These are phyloP conservation scores for Hemichromis elongatus DNA, from an alignment of 2,113 vertebrate genomes.

Conservation along the genomic window DNA sequence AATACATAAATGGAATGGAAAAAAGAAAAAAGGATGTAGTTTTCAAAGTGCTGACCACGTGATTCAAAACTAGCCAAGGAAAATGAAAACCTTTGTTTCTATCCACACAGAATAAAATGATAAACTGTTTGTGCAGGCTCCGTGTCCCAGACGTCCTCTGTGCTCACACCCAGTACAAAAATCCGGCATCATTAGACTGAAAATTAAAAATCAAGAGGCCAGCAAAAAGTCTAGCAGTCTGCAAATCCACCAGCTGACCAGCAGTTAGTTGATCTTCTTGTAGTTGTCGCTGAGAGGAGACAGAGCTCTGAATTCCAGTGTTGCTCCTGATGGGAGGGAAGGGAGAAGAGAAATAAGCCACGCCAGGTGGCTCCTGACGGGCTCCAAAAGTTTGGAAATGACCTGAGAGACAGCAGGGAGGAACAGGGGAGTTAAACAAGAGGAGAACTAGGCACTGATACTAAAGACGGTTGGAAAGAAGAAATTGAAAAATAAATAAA, in stretches of 20 bases:
- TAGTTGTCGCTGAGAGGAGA: conserved; percentile 81
- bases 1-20: neutral
- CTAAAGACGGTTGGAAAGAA: neutral
- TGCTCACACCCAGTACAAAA: neutral
- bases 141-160: neutral
- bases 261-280: conserved; percentile 87
- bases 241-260: neutral
- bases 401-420: conserved; percentile 82
- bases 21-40: neutral
- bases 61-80: neutral
- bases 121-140: neutral
- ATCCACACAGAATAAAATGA: neutral
- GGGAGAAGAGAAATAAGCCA: conserved; percentile 78
- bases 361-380: conserved; percentile 80
- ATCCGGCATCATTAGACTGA: conserved; percentile 1
- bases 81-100: neutral
- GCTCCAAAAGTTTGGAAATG: conserved; percentile 88
- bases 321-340: conserved; percentile 59
- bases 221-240: neutral
- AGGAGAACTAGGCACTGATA: neutral
- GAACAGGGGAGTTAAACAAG: conserved; percentile 23
- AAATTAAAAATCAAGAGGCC: neutral
- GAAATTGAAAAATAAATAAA: neutral
- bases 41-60: neutral
- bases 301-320: conserved; percentile 65